These are phyloP conservation scores for Ceratina calcarata DNA, from an alignment of 1,140 invertebrate genomes.

Conservation along the genomic window DNA sequence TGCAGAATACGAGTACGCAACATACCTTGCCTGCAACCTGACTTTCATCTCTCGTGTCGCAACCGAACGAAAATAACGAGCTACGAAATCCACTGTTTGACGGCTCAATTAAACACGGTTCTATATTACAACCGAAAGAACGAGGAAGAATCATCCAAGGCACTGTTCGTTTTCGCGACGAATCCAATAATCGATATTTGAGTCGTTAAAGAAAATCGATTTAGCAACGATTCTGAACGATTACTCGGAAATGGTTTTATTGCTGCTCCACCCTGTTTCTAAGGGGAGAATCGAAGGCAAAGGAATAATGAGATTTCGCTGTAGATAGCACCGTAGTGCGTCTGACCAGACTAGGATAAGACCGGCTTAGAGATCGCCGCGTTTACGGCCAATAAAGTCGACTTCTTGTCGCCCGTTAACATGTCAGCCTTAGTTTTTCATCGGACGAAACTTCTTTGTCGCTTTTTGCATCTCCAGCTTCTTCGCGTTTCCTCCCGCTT, in stretches of 20 bases:
- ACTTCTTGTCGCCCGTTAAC: constrained; percentile 77
- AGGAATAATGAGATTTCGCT: constrained; percentile 38
- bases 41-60: too few relatives aligned
- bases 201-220: too few relatives aligned
- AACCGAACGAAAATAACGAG: too few relatives aligned
- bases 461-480: not conserved
- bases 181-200: not conserved
- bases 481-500: constrained; percentile 9
- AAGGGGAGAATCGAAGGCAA: constrained; percentile 8
- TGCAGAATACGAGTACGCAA: not conserved
- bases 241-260: too few relatives aligned
- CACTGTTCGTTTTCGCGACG: not conserved
- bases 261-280: too few relatives aligned
- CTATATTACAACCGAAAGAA: too few relatives aligned
- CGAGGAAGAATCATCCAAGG: too few relatives aligned
- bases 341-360: constrained; percentile 66
- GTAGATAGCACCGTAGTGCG: constrained; percentile 38
- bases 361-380: constrained; percentile 72
- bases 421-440: constrained; percentile 78
- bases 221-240: too few relatives aligned
- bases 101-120: too few relatives aligned
- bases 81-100: too few relatives aligned
- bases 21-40: too few relatives aligned
- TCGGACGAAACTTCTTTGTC: constrained; percentile 51
- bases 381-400: constrained; percentile 78